Evolutionary conservation across 2,888 invertebrate genomes (phyloP).

Genomic region (Xestia ashworthii): DNA sequence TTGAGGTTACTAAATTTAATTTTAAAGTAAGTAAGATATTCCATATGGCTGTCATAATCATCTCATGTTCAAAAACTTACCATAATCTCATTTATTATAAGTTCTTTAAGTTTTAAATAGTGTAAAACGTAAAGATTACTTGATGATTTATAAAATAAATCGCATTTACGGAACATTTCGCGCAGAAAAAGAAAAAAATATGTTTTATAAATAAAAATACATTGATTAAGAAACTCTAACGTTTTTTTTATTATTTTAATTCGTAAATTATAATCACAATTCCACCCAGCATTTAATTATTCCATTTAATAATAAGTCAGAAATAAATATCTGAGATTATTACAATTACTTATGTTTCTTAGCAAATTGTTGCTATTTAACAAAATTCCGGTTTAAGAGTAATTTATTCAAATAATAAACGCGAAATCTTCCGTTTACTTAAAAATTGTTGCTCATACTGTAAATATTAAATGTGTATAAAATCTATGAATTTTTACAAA

Average conservation of each 20-base stretch:
- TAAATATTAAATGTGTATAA: conserved; percentile 46
- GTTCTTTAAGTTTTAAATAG: conserved; percentile 51
- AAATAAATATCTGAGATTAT: neutral
- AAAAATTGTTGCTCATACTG: conserved; percentile 48
- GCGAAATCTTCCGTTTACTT: conserved; percentile 40
- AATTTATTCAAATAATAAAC: neutral
- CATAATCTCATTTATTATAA: conserved; percentile 58
- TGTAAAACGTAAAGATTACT: conserved; percentile 19
- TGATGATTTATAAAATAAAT: neutral
- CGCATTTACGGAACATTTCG: conserved; percentile 40
- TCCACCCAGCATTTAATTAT: neutral
- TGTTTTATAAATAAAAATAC: neutral
- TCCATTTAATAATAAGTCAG: neutral
- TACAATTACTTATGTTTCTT: neutral
- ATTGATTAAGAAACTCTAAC: neutral
- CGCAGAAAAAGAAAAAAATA: neutral
- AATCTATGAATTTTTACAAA: conserved; percentile 12
- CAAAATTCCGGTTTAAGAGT: neutral
- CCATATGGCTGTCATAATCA: conserved; percentile 33
- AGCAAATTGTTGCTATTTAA: neutral
- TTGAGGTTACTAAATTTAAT: conserved; percentile 12
- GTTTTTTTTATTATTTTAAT: neutral
- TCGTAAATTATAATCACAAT: neutral
- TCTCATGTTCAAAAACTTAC: conserved; percentile 63
- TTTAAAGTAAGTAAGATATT: conserved; percentile 1